A percentile compares a stretch with the other conserved stretches of the same genome.
These are phyloP conservation scores for Herminia tarsipennalis DNA, from an alignment of 2,888 invertebrate genomes.

Conservation along the genomic window DNA sequence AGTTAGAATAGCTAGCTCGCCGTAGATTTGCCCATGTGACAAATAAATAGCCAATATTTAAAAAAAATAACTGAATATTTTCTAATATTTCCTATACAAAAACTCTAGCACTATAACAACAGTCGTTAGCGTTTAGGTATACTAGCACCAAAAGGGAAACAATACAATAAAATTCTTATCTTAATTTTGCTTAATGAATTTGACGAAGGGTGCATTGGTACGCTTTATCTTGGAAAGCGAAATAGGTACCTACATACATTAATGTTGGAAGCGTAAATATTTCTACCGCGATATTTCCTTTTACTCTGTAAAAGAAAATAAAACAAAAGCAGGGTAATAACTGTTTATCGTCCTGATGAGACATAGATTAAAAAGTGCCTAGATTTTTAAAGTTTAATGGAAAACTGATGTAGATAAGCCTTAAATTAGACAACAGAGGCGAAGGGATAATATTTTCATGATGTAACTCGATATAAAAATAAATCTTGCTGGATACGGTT, in stretches of 20 bases:
- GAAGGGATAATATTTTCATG: background rate
- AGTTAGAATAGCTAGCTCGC: too few species aligned
- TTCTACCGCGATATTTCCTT: slow-evolving; percentile 15
- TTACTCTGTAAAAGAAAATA: slow-evolving; percentile 16
- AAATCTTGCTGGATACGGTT: too few species aligned
- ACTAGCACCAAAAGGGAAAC: background rate
- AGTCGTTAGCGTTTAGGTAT: background rate
- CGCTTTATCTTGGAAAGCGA: slow-evolving; percentile 22
- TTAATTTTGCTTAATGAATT: slow-evolving; percentile 36
- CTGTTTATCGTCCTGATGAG: slow-evolving; percentile 3
- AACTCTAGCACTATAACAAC: too few species aligned
- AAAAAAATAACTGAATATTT: too few species aligned
- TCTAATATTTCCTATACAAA: too few species aligned
- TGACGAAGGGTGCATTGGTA: slow-evolving; percentile 29
- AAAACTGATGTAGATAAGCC: too few species aligned
- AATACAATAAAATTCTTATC: slow-evolving; percentile 36
- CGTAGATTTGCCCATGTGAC: too few species aligned
- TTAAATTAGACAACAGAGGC: background rate
- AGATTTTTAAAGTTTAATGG: too few species aligned
- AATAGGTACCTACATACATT: background rate
- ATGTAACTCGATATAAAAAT: too few species aligned
- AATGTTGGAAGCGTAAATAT: slow-evolving; percentile 18
- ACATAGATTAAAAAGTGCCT: too few species aligned
- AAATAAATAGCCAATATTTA: too few species aligned
- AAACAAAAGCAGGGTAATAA: slow-evolving; percentile 1